These are phyloP conservation scores for Blastobasis adustella DNA, from an alignment of 2,888 invertebrate genomes.

Conservation along the genomic window DNA sequence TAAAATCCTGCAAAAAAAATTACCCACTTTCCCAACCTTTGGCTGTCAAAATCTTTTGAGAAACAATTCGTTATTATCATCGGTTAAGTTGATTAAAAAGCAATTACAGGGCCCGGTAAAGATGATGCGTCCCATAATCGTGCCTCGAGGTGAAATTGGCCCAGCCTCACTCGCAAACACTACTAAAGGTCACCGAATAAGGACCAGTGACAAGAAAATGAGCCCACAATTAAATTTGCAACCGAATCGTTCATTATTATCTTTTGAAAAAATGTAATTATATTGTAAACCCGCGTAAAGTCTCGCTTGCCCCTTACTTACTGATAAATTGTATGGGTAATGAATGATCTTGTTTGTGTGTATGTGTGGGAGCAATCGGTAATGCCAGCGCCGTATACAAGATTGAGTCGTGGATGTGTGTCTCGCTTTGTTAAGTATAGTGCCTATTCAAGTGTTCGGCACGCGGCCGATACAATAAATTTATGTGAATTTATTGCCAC, in stretches of 20 bases:
- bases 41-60: slow-evolving; percentile 25
- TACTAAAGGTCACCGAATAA: slow-evolving; percentile 27
- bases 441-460: not conserved
- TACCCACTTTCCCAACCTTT: slow-evolving; percentile 15
- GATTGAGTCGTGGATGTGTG: too few relatives aligned
- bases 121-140: slow-evolving; percentile 34
- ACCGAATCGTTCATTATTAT: slow-evolving; percentile 24
- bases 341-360: slow-evolving; percentile 30
- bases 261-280: slow-evolving; percentile 26
- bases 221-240: slow-evolving; percentile 41
- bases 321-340: slow-evolving; percentile 47
- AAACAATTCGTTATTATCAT: slow-evolving; percentile 27
- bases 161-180: slow-evolving; percentile 12
- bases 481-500: not conserved
- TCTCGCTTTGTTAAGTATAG: not conserved
- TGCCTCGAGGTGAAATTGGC: slow-evolving; percentile 24
- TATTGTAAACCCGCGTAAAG: slow-evolving; percentile 30
- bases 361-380: slow-evolving; percentile 9
- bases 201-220: slow-evolving; percentile 40
- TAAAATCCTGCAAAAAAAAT: slow-evolving; percentile 2
- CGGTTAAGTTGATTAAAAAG: slow-evolving; percentile 44
- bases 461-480: not conserved
- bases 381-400: not conserved
- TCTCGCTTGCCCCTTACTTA: slow-evolving; percentile 23
- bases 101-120: slow-evolving; percentile 53